Conservation (phyloP, 1,140 invertebrate species). For the Drusus annulatus region DNA sequence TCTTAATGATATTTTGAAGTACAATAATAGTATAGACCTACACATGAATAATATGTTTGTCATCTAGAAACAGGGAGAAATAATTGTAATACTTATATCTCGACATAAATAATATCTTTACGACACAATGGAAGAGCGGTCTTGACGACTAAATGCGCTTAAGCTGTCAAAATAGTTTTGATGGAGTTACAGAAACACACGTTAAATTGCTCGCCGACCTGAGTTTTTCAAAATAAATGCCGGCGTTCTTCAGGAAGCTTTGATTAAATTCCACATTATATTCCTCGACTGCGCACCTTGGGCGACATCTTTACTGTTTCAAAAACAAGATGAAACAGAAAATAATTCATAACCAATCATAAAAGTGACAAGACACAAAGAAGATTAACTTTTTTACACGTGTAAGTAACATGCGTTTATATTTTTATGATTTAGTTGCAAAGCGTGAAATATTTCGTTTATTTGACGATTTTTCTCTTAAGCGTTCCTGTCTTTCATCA, state of each 20-base stretch:
- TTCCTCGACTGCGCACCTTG: not conserved
- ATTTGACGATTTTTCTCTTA: not conserved
- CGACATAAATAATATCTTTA: no score
- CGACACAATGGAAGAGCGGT: no score
- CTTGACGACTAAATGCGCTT: no score
- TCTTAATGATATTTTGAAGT: no score
- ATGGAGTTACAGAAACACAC: no score
- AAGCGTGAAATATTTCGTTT: not conserved
- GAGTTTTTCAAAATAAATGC: no score
- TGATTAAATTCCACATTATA: constrained; percentile 2
- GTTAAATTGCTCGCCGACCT: no score
- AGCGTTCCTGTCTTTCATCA: not conserved
- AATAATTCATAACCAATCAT: constrained; percentile 42
- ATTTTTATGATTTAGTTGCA: constrained; percentile 22
- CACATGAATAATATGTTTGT: no score
- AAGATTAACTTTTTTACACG: constrained; percentile 18
- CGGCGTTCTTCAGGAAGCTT: not conserved
- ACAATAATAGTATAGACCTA: no score
- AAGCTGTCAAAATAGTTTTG: no score
- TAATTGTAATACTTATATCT: no score
- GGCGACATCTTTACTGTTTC: constrained; percentile 30
- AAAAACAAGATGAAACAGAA: constrained; percentile 36
- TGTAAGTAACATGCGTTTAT: not conserved
- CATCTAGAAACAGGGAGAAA: no score
- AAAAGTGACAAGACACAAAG: constrained; percentile 19